These are phyloP conservation scores for Pseudococcus viburni DNA, from an alignment of 2,888 invertebrate genomes.

Conservation along the genomic window DNA sequence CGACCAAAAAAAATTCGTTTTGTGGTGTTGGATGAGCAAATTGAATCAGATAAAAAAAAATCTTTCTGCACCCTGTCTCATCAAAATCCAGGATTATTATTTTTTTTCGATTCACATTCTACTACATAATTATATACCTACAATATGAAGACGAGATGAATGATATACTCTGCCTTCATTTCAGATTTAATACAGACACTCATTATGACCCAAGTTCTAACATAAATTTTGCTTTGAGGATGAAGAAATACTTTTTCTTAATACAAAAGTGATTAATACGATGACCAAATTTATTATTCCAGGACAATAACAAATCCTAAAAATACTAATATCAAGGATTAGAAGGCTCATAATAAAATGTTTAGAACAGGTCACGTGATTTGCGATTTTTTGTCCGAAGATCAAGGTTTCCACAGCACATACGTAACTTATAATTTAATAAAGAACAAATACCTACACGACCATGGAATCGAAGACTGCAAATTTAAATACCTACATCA, in stretches of 20 bases:
- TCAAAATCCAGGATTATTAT: too few species aligned
- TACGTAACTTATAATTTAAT: constrained; percentile 5
- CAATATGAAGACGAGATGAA: too few species aligned
- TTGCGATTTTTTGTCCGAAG: constrained; percentile 33
- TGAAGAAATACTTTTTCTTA: too few species aligned
- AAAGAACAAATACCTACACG: background rate
- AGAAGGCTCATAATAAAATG: constrained; percentile 9
- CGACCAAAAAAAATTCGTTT: too few species aligned
- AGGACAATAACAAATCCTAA: background rate
- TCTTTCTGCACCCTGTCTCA: too few species aligned
- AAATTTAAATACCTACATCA: background rate
- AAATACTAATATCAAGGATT: background rate
- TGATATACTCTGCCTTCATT: too few species aligned
- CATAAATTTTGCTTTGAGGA: too few species aligned
- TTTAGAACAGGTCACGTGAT: constrained; percentile 24
- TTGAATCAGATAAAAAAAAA: too few species aligned
- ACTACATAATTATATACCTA: too few species aligned
- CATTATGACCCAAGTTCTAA: background rate
- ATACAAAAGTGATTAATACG: background rate
- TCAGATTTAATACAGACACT: too few species aligned
- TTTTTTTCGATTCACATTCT: too few species aligned
- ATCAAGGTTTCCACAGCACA: constrained; percentile 11
- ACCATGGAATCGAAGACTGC: background rate
- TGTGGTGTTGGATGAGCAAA: too few species aligned
- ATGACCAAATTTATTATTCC: background rate